phyloP scores from a whole-genome alignment of 2,888 invertebrate species.

The Tenodera sinensis region DNA sequence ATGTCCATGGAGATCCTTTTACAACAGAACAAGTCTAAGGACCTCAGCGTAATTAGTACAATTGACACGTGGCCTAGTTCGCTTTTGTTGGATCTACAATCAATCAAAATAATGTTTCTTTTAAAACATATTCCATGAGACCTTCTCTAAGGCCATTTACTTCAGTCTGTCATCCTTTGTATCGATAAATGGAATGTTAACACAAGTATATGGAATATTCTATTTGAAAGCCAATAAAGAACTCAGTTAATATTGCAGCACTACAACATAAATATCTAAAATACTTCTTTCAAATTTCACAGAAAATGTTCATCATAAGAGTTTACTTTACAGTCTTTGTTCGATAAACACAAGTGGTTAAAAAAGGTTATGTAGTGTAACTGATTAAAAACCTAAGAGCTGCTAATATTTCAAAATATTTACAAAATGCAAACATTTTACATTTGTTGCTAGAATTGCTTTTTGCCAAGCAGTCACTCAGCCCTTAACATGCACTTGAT shows the following conservation, averaged over 20 bases:
- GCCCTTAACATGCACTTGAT: background rate
- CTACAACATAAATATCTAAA: background rate
- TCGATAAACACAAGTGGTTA: background rate
- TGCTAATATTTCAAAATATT: background rate
- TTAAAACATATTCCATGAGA: too few relatives aligned
- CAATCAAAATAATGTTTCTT: too few relatives aligned
- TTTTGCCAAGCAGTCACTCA: background rate
- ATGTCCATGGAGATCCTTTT: background rate
- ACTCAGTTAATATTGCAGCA: background rate
- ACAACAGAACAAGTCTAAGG: background rate
- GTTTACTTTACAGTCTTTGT: background rate
- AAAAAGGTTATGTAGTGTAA: background rate
- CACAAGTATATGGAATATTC: background rate
- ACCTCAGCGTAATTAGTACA: background rate
- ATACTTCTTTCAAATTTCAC: background rate
- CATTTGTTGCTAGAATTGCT: background rate
- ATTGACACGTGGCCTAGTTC: too few relatives aligned
- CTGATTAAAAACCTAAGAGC: background rate
- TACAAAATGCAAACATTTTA: background rate
- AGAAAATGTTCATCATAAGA: background rate
- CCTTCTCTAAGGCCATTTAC: background rate
- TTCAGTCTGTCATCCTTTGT: background rate
- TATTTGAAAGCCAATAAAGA: background rate
- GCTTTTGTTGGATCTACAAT: too few relatives aligned
- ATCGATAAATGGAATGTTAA: background rate